These are phyloP conservation scores for Sylvia borin DNA, from an alignment of 2,797 vertebrate genomes.

Conservation along the genomic window DNA sequence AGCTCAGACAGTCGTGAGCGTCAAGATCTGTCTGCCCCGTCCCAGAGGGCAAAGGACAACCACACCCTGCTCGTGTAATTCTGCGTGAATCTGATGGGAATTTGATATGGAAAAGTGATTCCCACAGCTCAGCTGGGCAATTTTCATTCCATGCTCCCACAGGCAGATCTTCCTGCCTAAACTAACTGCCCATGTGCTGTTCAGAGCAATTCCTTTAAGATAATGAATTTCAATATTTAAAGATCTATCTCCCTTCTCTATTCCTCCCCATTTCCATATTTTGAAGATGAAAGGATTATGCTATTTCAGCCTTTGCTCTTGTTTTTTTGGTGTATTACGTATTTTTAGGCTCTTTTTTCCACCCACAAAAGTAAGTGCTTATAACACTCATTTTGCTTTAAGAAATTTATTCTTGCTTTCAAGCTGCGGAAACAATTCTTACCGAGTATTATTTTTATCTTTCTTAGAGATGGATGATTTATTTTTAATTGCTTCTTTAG, in stretches of 20 bases:
- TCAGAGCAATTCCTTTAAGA: not conserved
- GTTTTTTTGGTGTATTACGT: not conserved
- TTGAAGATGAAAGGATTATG: constrained; percentile 17
- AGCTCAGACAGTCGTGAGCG: not conserved
- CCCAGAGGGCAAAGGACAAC: not conserved
- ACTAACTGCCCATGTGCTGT: not conserved
- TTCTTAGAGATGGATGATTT: constrained; percentile 66
- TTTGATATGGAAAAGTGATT: not conserved
- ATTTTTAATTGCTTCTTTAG: constrained; percentile 72
- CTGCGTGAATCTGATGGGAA: not conserved
- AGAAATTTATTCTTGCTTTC: constrained; percentile 63
- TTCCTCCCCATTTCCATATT: not conserved
- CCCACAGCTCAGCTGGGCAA: rapidly evolving
- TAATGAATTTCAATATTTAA: constrained; percentile 14
- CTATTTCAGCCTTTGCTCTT: constrained; percentile 21
- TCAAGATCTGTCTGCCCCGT: not conserved
- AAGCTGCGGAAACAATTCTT: constrained; percentile 64
- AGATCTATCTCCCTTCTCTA: not conserved
- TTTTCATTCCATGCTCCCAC: not conserved
- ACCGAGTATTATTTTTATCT: constrained; percentile 66
- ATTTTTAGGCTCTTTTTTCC: constrained; percentile 36
- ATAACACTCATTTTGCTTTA: constrained; percentile 68
- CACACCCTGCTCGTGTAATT: not conserved
- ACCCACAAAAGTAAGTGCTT: constrained; percentile 49
- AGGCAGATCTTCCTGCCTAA: not conserved